These are phyloP conservation scores for Agapornis roseicollis DNA, from an alignment of 2,113 vertebrate genomes.

Conservation along the genomic window DNA sequence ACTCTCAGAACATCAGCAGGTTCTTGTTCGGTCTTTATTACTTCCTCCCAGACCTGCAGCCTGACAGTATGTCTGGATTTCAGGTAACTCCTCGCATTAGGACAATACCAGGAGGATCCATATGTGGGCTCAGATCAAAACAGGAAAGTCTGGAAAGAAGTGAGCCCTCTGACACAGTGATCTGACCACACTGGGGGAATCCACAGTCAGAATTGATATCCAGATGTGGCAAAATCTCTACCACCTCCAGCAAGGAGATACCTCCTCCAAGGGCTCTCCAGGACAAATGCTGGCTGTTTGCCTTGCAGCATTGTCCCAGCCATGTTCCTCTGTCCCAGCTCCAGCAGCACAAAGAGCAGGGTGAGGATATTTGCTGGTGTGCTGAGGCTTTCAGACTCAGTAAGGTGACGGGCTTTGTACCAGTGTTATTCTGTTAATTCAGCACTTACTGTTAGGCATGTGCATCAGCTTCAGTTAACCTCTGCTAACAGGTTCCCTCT, in stretches of 20 bases:
- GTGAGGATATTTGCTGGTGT: background rate
- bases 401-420: background rate
- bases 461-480: background rate
- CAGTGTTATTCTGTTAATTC: background rate
- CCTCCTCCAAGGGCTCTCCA: background rate
- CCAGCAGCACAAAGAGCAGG: fast-evolving
- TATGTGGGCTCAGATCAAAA: background rate
- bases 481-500: background rate
- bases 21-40: background rate
- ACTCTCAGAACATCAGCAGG: background rate
- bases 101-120: fast-evolving
- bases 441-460: background rate
- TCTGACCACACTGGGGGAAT: background rate
- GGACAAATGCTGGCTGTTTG: background rate
- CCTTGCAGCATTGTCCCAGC: background rate
- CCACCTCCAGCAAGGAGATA: background rate
- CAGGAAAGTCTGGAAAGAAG: background rate
- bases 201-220: background rate
- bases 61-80: background rate
- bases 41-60: background rate
- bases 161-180: background rate
- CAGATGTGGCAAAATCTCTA: background rate
- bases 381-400: background rate
- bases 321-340: background rate
- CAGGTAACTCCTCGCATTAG: background rate